Evolutionary conservation across 2,888 invertebrate species (phyloP).

Genomic region (Netelia virgata): DNA sequence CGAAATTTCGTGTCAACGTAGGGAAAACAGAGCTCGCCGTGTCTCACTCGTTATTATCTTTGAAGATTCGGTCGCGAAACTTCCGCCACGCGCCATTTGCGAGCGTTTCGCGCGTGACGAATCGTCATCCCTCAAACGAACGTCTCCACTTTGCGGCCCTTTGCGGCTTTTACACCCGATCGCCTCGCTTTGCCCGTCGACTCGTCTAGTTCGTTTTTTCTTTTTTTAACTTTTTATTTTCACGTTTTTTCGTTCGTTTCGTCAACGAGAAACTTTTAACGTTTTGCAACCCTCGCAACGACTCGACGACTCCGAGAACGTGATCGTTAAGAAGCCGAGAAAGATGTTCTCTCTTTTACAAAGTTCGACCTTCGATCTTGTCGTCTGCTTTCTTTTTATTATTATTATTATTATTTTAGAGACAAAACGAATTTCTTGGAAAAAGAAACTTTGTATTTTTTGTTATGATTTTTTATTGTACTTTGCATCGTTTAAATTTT

Average conservation of each 20-base stretch:
- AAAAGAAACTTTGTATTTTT: neutral
- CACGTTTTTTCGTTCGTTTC: constrained; percentile 3
- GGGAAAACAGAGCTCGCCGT: constrained; percentile 50
- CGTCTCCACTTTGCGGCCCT: constrained; percentile 68
- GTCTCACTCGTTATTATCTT: constrained; percentile 65
- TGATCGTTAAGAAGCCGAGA: constrained; percentile 48
- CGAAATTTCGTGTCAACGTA: constrained; percentile 61
- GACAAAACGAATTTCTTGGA: neutral
- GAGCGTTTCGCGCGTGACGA: constrained; percentile 77
- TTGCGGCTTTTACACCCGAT: constrained; percentile 49
- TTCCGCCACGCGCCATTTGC: constrained; percentile 79
- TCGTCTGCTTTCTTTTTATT: neutral
- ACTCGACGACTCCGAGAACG: constrained; percentile 43
- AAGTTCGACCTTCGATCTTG: constrained; percentile 27
- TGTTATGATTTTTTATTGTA: too few species aligned
- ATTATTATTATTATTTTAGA: neutral
- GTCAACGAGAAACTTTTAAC: constrained; percentile 46
- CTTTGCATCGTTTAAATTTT: too few species aligned
- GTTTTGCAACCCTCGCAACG: constrained; percentile 9
- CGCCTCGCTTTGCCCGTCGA: constrained; percentile 16
- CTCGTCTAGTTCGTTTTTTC: neutral
- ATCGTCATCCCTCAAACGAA: constrained; percentile 79
- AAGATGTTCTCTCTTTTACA: constrained; percentile 10
- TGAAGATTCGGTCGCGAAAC: constrained; percentile 65
- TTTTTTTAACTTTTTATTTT: constrained; percentile 30